These are phyloP conservation scores for Rhynchopsitta pachyrhyncha DNA, from an alignment of 2,113 vertebrate species.

Conservation along the genomic window DNA sequence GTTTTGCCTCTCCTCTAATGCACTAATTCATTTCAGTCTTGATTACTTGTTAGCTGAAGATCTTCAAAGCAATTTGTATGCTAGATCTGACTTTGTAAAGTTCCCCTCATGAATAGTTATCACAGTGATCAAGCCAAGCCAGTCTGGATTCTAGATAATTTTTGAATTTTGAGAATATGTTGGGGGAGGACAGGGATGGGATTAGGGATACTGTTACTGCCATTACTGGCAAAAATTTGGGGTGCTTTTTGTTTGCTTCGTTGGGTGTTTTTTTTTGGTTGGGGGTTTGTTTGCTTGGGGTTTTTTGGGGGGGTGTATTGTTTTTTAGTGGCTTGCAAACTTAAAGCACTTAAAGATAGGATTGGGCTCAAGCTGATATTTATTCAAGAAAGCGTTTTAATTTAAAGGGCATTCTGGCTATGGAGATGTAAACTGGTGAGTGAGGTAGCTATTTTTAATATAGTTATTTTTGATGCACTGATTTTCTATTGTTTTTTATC, in stretches of 20 bases:
- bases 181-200: accelerated
- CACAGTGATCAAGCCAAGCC: not conserved
- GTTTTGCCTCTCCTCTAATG: not conserved
- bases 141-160: not conserved
- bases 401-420: not conserved
- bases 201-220: not conserved
- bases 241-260: not conserved
- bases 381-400: not conserved
- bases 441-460: not conserved
- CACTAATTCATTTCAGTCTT: not conserved
- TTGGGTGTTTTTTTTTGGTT: not conserved
- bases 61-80: not conserved
- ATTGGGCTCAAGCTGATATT: not conserved
- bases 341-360: not conserved
- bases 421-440: not conserved
- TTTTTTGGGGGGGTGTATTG: not conserved
- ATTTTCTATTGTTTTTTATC: not conserved
- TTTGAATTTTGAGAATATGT: not conserved
- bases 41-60: not conserved
- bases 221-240: not conserved
- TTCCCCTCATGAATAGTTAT: not conserved
- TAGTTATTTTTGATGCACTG: not conserved
- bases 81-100: not conserved
- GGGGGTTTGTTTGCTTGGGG: not conserved
- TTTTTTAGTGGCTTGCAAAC: not conserved